Base-by-base conservation (phyloP, 2,797 vertebrate genomes). In the Apogon hyalosoma region DNA sequence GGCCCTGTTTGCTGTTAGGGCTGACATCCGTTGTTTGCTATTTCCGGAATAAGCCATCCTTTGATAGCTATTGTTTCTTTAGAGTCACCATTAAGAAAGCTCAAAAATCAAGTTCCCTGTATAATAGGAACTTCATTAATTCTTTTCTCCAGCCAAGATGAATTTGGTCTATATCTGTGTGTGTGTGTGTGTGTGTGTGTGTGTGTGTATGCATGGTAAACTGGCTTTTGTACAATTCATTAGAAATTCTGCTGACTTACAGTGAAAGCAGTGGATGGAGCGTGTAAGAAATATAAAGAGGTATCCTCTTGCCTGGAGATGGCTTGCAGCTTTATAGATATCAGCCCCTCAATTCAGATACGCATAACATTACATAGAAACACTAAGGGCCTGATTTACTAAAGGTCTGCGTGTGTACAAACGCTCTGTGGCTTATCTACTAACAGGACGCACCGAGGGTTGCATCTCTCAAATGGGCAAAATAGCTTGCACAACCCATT, bases 211-310 rank as follows among this genome's bases (percentile, higher is more conserved):
- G 83, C 55, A 84, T 82, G 87, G 78, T 69, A 83, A 88, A 86
- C 71, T 33, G 45, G 69, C 52, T 87, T 91, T 87, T 76, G 79
- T 87, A 76, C 57, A 77, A 70, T 83, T 87, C 84, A 90, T 90
- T 93, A 84, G 67, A 90, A 86, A 92, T 92, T 94, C 89, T 90
- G 90, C 92, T 90, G 92, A 82, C 86, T 83, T 75, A 74, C 61
- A 66, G 75, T 64, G 79, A 85, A 74, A 82, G 83, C 77, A 83
- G 81, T 76, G 46, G 41, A 52, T 57, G 73, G 65, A 5, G 56
- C 68, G 84, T 88, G 89, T 73, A 75, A 41, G 28, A 90, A 91
- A 92, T 92, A 90, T 77, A 77, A 86, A 88, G 69, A 86, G 76
- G 69, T 63, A 52, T 62, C 43, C 54, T 77, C 52, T 68, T 51